These are phyloP conservation scores for Hypsopygia costalis DNA, from an alignment of 2,888 invertebrate genomes.

Conservation along the genomic window DNA sequence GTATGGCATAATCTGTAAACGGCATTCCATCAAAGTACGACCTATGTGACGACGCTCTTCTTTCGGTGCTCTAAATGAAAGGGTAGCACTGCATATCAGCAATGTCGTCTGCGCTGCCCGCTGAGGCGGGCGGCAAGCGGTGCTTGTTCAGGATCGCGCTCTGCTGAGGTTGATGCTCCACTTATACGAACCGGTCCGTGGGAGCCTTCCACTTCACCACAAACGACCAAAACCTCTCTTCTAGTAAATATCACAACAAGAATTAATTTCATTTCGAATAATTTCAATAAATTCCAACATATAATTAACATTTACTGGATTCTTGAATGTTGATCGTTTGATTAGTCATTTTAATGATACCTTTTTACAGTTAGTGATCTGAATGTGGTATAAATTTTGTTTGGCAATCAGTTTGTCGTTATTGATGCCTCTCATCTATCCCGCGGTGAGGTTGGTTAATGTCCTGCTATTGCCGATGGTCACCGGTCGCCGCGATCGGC, in stretches of 20 bases:
- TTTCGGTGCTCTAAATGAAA: too few relatives aligned
- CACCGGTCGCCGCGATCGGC: slow-evolving; percentile 20
- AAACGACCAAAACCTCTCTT: slow-evolving; percentile 44
- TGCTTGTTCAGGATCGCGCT: slow-evolving; percentile 1
- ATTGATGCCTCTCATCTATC: slow-evolving; percentile 52
- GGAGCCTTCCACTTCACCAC: slow-evolving; percentile 47
- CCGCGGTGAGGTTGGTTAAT: slow-evolving; percentile 41
- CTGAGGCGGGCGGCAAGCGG: slow-evolving; percentile 2
- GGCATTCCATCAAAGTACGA: too few relatives aligned
- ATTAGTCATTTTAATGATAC: slow-evolving; percentile 69
- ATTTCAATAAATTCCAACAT: slow-evolving; percentile 65
- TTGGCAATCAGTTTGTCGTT: slow-evolving; percentile 52
- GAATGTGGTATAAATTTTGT: slow-evolving; percentile 63
- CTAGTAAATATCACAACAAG: slow-evolving; percentile 49
- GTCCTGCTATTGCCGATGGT: slow-evolving; percentile 42
- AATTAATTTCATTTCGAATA: slow-evolving; percentile 62
- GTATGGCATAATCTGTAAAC: too few relatives aligned
- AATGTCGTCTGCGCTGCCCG: too few relatives aligned
- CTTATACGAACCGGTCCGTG: slow-evolving; percentile 57
- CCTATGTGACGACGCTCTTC: too few relatives aligned
- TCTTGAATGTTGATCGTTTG: slow-evolving; percentile 68
- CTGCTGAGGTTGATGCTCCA: slow-evolving; percentile 45
- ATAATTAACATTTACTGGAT: slow-evolving; percentile 70
- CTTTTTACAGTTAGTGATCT: slow-evolving; percentile 68
- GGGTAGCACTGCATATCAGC: too few relatives aligned